phyloP scores from a whole-genome alignment of 2,797 vertebrate genomes.

The Peromyscus melanophrys region DNA sequence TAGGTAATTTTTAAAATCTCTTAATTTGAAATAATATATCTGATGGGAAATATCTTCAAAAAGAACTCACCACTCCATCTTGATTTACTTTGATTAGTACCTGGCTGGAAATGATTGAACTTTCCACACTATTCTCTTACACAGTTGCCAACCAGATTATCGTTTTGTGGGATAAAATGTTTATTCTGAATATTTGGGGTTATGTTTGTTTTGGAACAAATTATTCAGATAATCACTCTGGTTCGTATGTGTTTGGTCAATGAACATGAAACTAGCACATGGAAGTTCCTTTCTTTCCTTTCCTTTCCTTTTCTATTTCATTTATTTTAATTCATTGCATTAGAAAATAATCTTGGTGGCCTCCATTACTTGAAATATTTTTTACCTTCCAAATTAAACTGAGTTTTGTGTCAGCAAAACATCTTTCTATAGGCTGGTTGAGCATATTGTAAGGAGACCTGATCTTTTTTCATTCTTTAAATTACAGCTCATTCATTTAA shows the following conservation, averaged over 20 bases:
- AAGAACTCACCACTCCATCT: not conserved
- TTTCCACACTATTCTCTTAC: not conserved
- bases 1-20: conserved; percentile 7
- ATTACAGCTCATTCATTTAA: conserved; percentile 91
- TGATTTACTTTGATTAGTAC: not conserved
- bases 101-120: not conserved
- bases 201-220: conserved; percentile 26
- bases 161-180: conserved; percentile 24
- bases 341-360: conserved; percentile 53
- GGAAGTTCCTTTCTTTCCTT: not conserved
- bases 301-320: not conserved
- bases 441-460: conserved; percentile 84
- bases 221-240: conserved; percentile 11
- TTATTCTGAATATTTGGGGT: not conserved
- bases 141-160: conserved; percentile 2
- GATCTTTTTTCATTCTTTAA: conserved; percentile 89
- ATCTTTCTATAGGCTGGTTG: conserved; percentile 84
- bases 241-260: conserved; percentile 18
- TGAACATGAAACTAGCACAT: not conserved
- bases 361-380: conserved; percentile 45
- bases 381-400: conserved; percentile 81
- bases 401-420: conserved; percentile 82
- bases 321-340: not conserved
- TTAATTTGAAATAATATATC: conserved; percentile 60
- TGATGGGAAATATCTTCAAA: not conserved